Conservation (phyloP, 2,888 invertebrate species). For the Caradrina kadenii region DNA sequence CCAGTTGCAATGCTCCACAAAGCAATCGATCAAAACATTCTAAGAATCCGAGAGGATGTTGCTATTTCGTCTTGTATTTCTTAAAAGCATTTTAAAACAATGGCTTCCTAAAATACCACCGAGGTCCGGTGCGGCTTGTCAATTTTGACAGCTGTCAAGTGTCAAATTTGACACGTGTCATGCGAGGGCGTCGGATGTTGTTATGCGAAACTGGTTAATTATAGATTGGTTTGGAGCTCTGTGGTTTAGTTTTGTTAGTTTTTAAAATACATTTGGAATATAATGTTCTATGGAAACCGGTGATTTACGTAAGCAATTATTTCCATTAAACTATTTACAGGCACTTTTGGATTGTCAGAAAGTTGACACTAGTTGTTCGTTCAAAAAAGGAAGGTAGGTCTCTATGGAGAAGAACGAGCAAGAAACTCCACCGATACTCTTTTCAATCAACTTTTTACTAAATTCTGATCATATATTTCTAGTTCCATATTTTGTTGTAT, state of each 20-base stretch:
- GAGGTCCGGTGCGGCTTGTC: constrained; percentile 63
- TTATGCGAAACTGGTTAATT: constrained; percentile 59
- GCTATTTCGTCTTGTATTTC: constrained; percentile 50
- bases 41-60: constrained; percentile 37
- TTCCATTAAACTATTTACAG: no score
- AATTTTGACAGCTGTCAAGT: constrained; percentile 71
- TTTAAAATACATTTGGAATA: neutral
- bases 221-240: constrained; percentile 25
- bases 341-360: no score
- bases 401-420: no score
- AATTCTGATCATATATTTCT: no score
- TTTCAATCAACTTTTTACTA: no score
- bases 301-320: no score
- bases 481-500: no score
- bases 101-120: constrained; percentile 53
- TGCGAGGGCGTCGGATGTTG: constrained; percentile 58
- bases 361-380: no score
- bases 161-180: constrained; percentile 71
- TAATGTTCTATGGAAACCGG: neutral
- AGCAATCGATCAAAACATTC: constrained; percentile 41
- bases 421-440: no score
- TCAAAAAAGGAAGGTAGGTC: no score
- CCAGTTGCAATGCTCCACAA: constrained; percentile 9
- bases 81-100: constrained; percentile 65
- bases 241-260: constrained; percentile 16